Percentiles rank a stretch among this genome's conserved stretches.
phyloP scores from a whole-genome alignment of 2,797 vertebrate species.

The Xerus rutilus region DNA sequence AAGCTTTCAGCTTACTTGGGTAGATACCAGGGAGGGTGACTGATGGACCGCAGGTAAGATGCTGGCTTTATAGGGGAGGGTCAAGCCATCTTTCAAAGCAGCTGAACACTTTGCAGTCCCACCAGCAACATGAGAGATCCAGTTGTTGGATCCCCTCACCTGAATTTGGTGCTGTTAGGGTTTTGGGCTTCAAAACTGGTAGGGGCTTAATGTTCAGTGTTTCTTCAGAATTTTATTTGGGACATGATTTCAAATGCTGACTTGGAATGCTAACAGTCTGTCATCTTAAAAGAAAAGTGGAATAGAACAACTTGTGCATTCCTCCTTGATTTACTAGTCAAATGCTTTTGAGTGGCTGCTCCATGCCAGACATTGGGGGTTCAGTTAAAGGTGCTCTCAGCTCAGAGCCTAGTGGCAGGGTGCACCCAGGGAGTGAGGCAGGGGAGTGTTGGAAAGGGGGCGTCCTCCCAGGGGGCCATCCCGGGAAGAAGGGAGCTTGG shows the following conservation, averaged over 20 bases:
- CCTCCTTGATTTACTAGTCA: neutral
- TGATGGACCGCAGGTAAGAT: neutral
- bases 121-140: neutral
- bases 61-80: neutral
- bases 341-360: neutral
- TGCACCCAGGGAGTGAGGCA: rapidly evolving
- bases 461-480: neutral
- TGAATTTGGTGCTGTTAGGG: neutral
- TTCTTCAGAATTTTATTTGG: neutral
- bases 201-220: no score
- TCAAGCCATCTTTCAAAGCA: neutral
- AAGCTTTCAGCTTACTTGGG: neutral
- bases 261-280: neutral
- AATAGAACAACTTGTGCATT: neutral
- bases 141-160: neutral
- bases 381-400: neutral
- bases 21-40: neutral
- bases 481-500: no score
- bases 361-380: neutral
- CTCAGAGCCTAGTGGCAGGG: neutral
- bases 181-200: neutral
- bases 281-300: neutral
- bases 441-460: neutral
- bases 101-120: neutral
- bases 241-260: neutral